Conservation (phyloP, 2,113 vertebrate genomes). For the Grallaria varia region DNA sequence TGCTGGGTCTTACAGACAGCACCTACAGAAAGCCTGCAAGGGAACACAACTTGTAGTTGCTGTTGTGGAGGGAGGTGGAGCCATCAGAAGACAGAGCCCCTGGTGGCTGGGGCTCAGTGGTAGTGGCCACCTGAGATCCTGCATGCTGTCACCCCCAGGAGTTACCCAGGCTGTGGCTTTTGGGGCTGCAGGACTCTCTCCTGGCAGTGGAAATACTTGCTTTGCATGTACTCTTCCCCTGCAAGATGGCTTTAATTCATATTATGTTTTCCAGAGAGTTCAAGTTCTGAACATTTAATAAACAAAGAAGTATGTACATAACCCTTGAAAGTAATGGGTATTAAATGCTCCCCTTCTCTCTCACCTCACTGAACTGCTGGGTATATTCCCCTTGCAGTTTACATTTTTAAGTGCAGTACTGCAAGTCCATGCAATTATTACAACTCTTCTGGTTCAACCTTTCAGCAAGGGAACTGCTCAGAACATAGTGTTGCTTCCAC, state of each 20-base stretch:
- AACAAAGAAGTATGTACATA: neutral
- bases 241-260: neutral
- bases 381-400: neutral
- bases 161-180: neutral
- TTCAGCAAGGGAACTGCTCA: conserved; percentile 15
- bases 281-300: neutral
- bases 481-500: neutral
- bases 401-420: neutral
- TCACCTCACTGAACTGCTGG: neutral
- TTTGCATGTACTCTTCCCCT: neutral
- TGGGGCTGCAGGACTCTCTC: neutral
- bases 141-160: neutral
- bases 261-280: neutral
- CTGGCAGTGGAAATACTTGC: neutral
- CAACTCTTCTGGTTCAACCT: neutral
- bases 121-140: neutral
- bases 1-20: neutral
- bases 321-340: neutral
- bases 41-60: neutral
- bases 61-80: neutral
- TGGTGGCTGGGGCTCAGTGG: neutral
- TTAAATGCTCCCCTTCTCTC: neutral
- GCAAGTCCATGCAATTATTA: neutral
- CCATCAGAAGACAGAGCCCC: fast-evolving
- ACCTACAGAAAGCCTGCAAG: neutral